Evolutionary conservation across 35 echinoderm and acorn worm genomes (phyloP), one percentile per base, ranked within the genome.

Genomic region (Anneissia japonica): DNA sequence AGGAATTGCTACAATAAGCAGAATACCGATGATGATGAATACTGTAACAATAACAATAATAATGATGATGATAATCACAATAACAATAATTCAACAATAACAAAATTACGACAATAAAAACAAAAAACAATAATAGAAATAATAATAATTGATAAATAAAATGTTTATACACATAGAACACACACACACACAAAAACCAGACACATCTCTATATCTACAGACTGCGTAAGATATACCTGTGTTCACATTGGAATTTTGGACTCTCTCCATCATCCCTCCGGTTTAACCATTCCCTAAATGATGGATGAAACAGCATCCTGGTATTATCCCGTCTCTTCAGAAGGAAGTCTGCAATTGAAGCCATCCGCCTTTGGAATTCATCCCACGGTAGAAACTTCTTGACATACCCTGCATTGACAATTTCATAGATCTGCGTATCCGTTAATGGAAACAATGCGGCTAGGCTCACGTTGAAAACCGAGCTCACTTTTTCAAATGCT

Each of bases 241-340:
- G 88, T 87, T 99, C 96, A 87, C 96, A 99, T 31, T 94, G 89
- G 55, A 99, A 99, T 81, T 99, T 99, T 3, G 89, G 88, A 36
- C 92, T 94, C 34, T 99, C 96, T n/a, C 91, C 89, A 34, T 99
- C 96, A 36, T 99, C 96, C 38, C 96, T 89, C 17, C 92, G 74
- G 16, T 94, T 91, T 56, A 99, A 81, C 96, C 96, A 99, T 86
- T 99, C 96, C 90, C 96, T 94, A 78, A 99, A 99, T 17, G 96
- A 99, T 21, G 96, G 96, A 81, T 99, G 96, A 87, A 94, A 99
- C 46, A 99, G 92, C 96, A 99, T 99, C 40, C 96, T 83, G 1
- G 74, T 85, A 34, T 89, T 88, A 75, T 99, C 96, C 72, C 88
- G 87, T 32, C 96, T 80, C 31, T 89, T 79, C 45, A 90, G 86